Base-by-base conservation (phyloP, 2,797 vertebrate genomes). In the Champsocephalus esox region DNA sequence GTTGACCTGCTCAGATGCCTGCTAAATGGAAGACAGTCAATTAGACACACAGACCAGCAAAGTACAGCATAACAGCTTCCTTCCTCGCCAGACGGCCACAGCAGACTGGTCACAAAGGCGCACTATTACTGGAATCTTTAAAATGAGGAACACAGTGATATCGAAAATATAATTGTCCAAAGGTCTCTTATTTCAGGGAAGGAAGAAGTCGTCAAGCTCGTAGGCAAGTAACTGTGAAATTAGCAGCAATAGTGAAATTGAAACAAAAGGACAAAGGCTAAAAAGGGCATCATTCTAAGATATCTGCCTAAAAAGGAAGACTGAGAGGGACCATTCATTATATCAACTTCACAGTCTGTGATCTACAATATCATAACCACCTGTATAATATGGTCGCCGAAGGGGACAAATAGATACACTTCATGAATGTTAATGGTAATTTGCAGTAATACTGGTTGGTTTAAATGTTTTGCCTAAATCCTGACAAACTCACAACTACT, bases 1-100 rank as follows among this genome's bases (percentile, higher is more conserved):
- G 80, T 68, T 91, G 89, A 93, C 91, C 92, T 88, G 87, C 71
- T 91, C 86, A 86, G 84, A 89, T 77, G 87, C 83, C 86, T 77
- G 85, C 87, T 84, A 88, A 93, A 91, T 66, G 83, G 76, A 86
- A 85, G 77, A 88, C 71, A 80, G 91, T 91, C 87, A 90, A 91
- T 91, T 91, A 92, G 80, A 84, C 77, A 66, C 75, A 65, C 70
- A 68, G 79, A 59, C 59, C 73, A 50, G 70, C 48, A 52, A 70
- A 58, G 64, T 65, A 52, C 72, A 69, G 74, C 70, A 65, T 64
- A 80, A 82, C 85, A 54, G 68, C 82, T 82, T 80, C 77, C 68
- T 75, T 57, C 71, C 70, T 70, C 70, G 24, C 56, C 72, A 79
- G 70, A 83, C 63, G 10, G 65, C 41, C 3, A 4, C 57, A 38